These are phyloP conservation scores for Mactra quadrangularis DNA, from an alignment of 1,140 invertebrate species.

Conservation along the genomic window DNA sequence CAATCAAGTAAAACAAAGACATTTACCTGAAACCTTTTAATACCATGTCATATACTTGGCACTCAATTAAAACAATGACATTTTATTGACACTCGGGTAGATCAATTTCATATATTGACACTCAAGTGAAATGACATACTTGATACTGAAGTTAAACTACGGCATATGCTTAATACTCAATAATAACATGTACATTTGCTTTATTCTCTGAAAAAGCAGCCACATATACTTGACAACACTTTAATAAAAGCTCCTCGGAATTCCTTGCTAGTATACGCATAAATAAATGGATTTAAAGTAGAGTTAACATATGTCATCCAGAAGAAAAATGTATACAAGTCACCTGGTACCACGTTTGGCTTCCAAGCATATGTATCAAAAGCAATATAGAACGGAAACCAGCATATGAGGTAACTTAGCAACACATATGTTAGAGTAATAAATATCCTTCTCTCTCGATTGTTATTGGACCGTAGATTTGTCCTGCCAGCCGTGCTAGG, in stretches of 20 bases:
- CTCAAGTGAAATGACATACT: no score
- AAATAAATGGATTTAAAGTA: constrained; percentile 73
- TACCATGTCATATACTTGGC: no score
- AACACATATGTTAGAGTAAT: constrained; percentile 67
- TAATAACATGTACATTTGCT: no score
- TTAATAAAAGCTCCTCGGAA: constrained; percentile 84
- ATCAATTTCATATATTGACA: no score
- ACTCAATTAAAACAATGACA: no score
- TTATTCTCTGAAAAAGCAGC: no score
- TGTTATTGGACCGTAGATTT: neutral
- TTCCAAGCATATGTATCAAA: constrained; percentile 65
- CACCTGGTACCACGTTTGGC: constrained; percentile 63
- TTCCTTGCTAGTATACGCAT: constrained; percentile 70
- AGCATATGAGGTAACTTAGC: constrained; percentile 58
- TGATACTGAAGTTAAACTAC: no score
- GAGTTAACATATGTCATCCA: constrained; percentile 74
- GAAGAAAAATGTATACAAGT: constrained; percentile 66
- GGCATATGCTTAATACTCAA: no score
- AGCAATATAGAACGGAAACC: constrained; percentile 68
- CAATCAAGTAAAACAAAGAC: no score
- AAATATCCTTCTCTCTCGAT: constrained; percentile 58
- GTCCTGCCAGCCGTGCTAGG: neutral
- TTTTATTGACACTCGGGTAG: no score
- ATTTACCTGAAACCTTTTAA: no score
- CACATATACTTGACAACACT: constrained; percentile 56